Evolutionary conservation across 1,140 invertebrate genomes (phyloP).

Genomic region (Papilio xuthus): DNA sequence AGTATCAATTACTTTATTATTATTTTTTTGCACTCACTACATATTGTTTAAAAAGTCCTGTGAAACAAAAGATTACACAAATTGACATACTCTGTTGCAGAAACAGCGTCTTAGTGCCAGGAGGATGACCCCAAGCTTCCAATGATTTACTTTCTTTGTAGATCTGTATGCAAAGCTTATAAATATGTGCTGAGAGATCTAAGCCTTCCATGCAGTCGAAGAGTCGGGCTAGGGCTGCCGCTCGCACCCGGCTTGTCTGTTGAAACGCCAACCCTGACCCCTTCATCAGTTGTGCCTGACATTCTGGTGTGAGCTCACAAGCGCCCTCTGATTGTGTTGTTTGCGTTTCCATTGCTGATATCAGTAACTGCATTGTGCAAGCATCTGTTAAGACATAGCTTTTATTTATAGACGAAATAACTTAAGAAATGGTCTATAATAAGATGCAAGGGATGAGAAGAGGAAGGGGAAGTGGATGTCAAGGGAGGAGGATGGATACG

Average conservation of each 20-base stretch:
- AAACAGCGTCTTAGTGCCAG: constrained; percentile 71
- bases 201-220: constrained; percentile 72
- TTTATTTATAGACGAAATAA: background rate
- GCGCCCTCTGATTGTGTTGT: constrained; percentile 61
- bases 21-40: too few species aligned
- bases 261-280: constrained; percentile 71
- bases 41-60: background rate
- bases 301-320: constrained; percentile 70
- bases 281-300: constrained; percentile 63
- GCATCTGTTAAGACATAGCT: constrained; percentile 53
- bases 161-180: constrained; percentile 74
- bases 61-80: constrained; percentile 29
- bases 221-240: constrained; percentile 58
- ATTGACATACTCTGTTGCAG: constrained; percentile 72
- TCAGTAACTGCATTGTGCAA: constrained; percentile 72
- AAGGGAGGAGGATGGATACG: too few species aligned
- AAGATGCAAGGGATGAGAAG: background rate
- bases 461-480: too few species aligned
- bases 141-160: constrained; percentile 75
- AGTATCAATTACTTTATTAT: too few species aligned
- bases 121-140: constrained; percentile 71
- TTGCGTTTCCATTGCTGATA: constrained; percentile 72
- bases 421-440: background rate
- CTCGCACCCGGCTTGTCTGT: constrained; percentile 68
- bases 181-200: constrained; percentile 68